These are phyloP conservation scores for Emys orbicularis DNA, from an alignment of 2,797 vertebrate genomes.

Conservation along the genomic window DNA sequence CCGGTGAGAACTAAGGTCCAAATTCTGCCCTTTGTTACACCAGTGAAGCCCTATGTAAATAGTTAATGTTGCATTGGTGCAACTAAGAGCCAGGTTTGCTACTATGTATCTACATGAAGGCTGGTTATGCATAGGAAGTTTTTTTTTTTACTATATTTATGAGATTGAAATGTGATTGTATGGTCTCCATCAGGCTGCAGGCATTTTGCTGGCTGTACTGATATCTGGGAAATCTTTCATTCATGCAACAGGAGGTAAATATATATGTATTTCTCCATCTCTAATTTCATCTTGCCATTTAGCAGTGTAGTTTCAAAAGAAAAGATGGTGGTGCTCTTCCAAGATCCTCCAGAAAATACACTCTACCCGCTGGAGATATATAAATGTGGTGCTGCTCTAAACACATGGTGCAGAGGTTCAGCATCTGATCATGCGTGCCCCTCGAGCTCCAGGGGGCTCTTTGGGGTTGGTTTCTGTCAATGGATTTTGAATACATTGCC, in stretches of 20 bases:
- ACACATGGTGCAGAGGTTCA: fast-evolving
- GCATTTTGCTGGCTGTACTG: background rate
- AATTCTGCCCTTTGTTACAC: conserved; percentile 5
- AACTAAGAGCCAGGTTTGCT: background rate
- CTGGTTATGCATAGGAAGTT: background rate
- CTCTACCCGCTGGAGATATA: background rate
- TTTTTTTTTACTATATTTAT: background rate
- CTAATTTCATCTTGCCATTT: background rate
- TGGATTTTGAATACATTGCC: background rate
- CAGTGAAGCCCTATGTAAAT: background rate
- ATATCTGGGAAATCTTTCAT: conserved; percentile 1
- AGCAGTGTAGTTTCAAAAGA: background rate
- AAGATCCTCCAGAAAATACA: background rate
- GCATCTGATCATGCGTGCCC: background rate
- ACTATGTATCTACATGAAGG: background rate
- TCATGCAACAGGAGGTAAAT: conserved; percentile 4
- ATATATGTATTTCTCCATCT: background rate
- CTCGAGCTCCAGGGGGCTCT: fast-evolving
- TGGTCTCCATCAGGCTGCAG: background rate
- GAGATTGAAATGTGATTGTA: background rate
- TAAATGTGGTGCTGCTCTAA: background rate
- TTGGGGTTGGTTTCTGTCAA: background rate
- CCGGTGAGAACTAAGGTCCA: background rate
- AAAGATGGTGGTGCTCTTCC: background rate
- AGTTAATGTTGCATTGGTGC: background rate